Conservation (phyloP, 2,113 vertebrate genomes). For the Cichladusa arquata region DNA sequence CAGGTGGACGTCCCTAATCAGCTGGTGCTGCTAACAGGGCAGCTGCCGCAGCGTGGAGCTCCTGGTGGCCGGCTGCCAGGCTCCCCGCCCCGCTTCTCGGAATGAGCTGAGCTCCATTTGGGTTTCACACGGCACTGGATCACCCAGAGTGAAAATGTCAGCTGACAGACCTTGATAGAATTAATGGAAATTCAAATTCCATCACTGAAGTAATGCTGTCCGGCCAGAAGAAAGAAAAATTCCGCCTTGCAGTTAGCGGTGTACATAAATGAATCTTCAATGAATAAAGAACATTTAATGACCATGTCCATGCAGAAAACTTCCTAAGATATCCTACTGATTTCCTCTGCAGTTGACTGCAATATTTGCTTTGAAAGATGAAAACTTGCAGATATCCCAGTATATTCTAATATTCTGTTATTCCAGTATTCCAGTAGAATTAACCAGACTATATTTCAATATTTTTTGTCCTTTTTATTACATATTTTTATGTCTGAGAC, state of each 20-base stretch:
- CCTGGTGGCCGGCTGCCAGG: not conserved
- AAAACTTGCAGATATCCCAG: not conserved
- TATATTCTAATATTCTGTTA: not conserved
- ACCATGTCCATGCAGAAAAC: not conserved
- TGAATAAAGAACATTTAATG: not conserved
- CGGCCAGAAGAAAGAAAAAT: not conserved
- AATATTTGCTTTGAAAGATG: not conserved
- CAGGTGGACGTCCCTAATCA: not conserved
- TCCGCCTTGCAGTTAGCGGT: not conserved
- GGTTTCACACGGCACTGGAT: not conserved
- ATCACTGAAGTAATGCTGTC: not conserved
- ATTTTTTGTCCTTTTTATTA: not conserved
- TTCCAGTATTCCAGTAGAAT: not conserved
- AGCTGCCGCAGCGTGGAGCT: not conserved
- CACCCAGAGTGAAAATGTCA: not conserved
- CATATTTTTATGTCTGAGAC: not conserved
- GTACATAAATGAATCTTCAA: not conserved
- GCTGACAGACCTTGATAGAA: not conserved
- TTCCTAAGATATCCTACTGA: not conserved
- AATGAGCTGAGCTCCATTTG: not conserved
- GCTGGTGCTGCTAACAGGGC: not conserved
- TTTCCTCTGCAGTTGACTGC: not conserved
- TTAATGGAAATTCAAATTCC: not conserved
- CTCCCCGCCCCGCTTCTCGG: not conserved
- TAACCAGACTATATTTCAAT: not conserved